Percentiles rank a stretch among this genome's conserved stretches.
These are phyloP conservation scores for Prenolepis imparis DNA, from an alignment of 2,888 invertebrate species.

Conservation along the genomic window DNA sequence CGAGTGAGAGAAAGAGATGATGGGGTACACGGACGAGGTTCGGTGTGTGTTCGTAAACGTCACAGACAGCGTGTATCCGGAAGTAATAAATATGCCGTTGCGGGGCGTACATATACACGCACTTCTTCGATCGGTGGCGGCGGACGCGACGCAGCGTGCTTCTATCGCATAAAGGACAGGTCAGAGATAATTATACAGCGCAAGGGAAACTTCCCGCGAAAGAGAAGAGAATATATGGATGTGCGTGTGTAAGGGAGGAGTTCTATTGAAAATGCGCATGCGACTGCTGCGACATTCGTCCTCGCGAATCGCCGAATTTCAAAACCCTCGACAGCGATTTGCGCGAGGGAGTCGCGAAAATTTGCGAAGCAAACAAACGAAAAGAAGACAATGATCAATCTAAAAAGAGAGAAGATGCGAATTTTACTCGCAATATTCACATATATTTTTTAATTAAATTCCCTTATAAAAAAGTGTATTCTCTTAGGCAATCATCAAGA, in stretches of 20 bases:
- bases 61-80: constrained; percentile 70
- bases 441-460: neutral
- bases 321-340: constrained; percentile 5
- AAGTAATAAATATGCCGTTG: constrained; percentile 78
- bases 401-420: neutral
- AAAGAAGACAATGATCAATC: neutral
- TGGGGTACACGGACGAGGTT: neutral
- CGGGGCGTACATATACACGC: constrained; percentile 30
- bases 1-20: neutral
- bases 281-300: constrained; percentile 22
- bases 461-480: neutral
- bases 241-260: constrained; percentile 33
- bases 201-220: constrained; percentile 49
- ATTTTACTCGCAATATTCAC: constrained; percentile 7
- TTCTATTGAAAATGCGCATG: constrained; percentile 46
- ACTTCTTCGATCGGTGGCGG: constrained; percentile 40
- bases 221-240: constrained; percentile 65
- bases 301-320: no score
- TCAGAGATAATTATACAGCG: constrained; percentile 68
- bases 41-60: constrained; percentile 64
- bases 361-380: constrained; percentile 5
- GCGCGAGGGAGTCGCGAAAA: constrained; percentile 29
- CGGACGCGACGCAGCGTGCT: constrained; percentile 35
- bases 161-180: constrained; percentile 61
- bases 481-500: neutral